These are phyloP conservation scores for Pelmatolapia mariae DNA, from an alignment of 2,113 vertebrate species.

Conservation along the genomic window DNA sequence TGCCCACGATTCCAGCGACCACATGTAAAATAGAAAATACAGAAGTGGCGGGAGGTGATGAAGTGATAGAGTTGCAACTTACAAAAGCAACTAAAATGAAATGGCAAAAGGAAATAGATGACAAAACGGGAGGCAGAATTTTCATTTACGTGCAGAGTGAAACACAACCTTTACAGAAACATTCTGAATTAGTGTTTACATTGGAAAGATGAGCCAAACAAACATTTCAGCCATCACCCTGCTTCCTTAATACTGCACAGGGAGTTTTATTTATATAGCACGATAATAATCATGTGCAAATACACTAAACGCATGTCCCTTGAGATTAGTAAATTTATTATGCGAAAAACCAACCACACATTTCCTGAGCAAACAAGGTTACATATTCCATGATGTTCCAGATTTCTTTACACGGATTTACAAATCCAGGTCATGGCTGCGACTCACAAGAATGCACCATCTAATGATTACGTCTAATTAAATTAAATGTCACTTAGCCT, in stretches of 20 bases:
- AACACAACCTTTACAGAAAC: not conserved
- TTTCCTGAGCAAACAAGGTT: not conserved
- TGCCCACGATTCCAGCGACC: slow-evolving; percentile 3
- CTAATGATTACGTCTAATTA: slow-evolving; percentile 57
- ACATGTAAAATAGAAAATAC: slow-evolving; percentile 19
- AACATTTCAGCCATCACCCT: not conserved
- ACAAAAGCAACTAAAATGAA: not conserved
- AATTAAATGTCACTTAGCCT: slow-evolving; percentile 48
- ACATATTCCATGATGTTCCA: not conserved
- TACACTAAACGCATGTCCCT: not conserved
- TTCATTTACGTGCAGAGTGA: not conserved
- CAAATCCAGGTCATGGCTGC: not conserved
- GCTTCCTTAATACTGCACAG: not conserved
- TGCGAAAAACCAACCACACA: not conserved
- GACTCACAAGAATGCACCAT: slow-evolving; percentile 7
- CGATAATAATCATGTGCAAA: not conserved
- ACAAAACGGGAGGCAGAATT: not conserved
- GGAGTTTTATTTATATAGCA: not conserved
- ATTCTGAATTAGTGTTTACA: not conserved
- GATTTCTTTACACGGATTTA: not conserved
- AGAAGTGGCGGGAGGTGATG: not conserved
- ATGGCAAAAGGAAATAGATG: not conserved
- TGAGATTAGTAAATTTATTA: not conserved
- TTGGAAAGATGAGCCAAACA: not conserved
- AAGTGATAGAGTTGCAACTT: not conserved